Conservation (phyloP, 2,888 invertebrate species). For the Parnassius mnemosyne region DNA sequence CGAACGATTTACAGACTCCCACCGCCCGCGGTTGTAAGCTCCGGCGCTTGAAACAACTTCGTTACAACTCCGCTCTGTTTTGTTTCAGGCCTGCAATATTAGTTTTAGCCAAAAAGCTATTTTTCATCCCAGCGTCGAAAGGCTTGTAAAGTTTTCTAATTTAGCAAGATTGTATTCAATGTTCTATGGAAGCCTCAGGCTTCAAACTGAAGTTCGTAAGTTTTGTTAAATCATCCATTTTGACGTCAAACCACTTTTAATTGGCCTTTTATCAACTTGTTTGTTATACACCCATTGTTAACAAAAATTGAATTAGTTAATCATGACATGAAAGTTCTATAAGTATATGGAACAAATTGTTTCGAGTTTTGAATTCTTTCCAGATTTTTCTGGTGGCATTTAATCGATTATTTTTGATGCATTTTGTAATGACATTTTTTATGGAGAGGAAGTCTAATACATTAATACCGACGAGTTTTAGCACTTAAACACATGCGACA, state of each 20-base stretch:
- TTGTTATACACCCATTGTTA: too few relatives aligned
- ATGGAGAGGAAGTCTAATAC: too few relatives aligned
- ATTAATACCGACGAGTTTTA: too few relatives aligned
- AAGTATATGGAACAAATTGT: too few relatives aligned
- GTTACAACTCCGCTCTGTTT: conserved; percentile 72
- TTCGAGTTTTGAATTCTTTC: too few relatives aligned
- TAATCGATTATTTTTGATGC: too few relatives aligned
- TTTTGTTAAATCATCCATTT: neutral
- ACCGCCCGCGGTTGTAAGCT: conserved; percentile 69
- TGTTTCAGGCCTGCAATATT: conserved; percentile 74
- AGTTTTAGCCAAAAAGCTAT: conserved; percentile 78
- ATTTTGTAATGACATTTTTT: too few relatives aligned
- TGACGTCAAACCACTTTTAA: neutral
- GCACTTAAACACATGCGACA: too few relatives aligned
- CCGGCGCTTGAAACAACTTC: conserved; percentile 69
- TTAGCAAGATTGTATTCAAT: conserved; percentile 71
- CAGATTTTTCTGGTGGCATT: too few relatives aligned
- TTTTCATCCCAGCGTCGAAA: conserved; percentile 73
- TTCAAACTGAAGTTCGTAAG: conserved; percentile 52
- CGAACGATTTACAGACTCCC: conserved; percentile 42
- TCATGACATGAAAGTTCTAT: too few relatives aligned
- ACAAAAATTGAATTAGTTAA: too few relatives aligned
- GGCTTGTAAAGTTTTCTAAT: conserved; percentile 77
- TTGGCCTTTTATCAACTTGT: too few relatives aligned
- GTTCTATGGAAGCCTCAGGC: conserved; percentile 51